phyloP scores from a whole-genome alignment of 2,797 vertebrate genomes.

The Acipenser transmontanus region DNA sequence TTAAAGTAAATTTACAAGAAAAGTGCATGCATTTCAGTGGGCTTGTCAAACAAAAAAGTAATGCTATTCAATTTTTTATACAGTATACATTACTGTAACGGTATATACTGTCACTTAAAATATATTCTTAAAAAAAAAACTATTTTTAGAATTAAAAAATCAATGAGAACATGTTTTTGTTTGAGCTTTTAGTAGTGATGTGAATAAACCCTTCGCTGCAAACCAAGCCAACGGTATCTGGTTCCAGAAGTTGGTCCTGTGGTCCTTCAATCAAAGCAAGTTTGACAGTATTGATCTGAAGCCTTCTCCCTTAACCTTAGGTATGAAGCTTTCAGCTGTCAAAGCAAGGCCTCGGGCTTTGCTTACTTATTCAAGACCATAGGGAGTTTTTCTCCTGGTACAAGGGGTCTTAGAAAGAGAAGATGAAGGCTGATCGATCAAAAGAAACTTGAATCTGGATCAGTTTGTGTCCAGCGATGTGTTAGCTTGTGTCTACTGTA shows the following conservation, averaged over 20 bases:
- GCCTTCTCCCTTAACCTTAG: slow-evolving; percentile 11
- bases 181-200: no score
- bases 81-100: no score
- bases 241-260: neutral
- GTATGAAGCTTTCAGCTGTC: slow-evolving; percentile 13
- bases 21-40: no score
- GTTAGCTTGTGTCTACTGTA: neutral
- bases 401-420: slow-evolving; percentile 2
- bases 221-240: neutral
- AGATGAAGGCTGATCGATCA: slow-evolving; percentile 11
- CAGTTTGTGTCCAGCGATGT: neutral
- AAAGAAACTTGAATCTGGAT: slow-evolving; percentile 9
- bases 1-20: no score
- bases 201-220: no score
- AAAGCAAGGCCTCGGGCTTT: slow-evolving; percentile 7
- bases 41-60: no score
- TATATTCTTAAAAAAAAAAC: no score
- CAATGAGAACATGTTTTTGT: no score
- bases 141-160: no score
- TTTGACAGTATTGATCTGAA: slow-evolving; percentile 15
- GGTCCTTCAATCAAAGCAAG: slow-evolving; percentile 5
- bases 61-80: no score
- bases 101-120: no score
- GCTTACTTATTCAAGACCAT: slow-evolving; percentile 11
- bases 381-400: slow-evolving; percentile 4